Evolutionary conservation across 2,888 invertebrate genomes (phyloP).

Genomic region (Nemotelus pantherinus): DNA sequence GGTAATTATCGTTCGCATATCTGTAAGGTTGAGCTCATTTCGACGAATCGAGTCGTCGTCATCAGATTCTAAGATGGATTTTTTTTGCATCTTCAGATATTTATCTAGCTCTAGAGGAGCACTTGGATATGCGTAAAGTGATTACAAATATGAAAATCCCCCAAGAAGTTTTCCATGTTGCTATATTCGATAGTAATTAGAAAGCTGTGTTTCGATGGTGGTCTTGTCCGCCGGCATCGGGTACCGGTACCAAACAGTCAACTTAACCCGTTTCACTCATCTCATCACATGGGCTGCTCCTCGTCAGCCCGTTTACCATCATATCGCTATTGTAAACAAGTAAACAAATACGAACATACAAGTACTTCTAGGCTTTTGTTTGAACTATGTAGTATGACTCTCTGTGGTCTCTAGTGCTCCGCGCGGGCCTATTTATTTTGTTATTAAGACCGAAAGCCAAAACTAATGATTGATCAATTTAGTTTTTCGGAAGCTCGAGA

Average conservation of each 20-base stretch:
- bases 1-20: no score
- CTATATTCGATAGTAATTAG: constrained; percentile 40
- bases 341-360: neutral
- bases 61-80: no score
- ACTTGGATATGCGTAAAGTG: constrained; percentile 40
- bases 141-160: constrained; percentile 45
- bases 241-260: neutral
- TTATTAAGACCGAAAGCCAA: constrained; percentile 44
- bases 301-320: neutral
- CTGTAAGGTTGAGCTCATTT: no score
- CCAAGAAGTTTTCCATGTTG: constrained; percentile 35
- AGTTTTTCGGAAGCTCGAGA: constrained; percentile 39
- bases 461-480: constrained; percentile 44
- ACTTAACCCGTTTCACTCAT: constrained; percentile 32
- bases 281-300: neutral
- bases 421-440: constrained; percentile 25
- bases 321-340: neutral
- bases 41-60: no score
- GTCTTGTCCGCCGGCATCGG: neutral
- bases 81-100: constrained; percentile 5
- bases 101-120: constrained; percentile 41
- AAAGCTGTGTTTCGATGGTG: constrained; percentile 28
- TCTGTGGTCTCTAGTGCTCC: neutral
- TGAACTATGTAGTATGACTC: neutral
- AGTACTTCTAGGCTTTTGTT: neutral